A percentile compares a stretch with the other conserved stretches of the same genome.
Evolutionary conservation across 2,888 invertebrate genomes (phyloP).

Genomic region (Pollenia griseotomentosa): DNA sequence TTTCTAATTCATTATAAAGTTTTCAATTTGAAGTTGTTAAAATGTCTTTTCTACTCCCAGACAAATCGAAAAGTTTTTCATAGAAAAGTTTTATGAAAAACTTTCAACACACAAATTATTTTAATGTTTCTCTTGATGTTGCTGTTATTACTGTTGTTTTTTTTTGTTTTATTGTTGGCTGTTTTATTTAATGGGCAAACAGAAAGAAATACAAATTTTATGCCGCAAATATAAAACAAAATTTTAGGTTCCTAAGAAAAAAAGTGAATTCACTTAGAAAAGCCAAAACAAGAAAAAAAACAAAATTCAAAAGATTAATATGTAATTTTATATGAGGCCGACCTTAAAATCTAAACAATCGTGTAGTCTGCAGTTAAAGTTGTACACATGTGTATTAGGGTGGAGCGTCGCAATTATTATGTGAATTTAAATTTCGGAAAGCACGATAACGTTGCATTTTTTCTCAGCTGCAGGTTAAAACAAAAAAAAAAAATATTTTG

Average conservation of each 20-base stretch:
- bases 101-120: conserved; percentile 21
- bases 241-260: not conserved
- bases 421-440: too few species aligned
- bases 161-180: not conserved
- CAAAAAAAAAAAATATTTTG: too few species aligned
- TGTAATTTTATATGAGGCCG: not conserved
- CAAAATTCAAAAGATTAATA: conserved; percentile 14
- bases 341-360: conserved; percentile 4
- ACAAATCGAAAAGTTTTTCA: not conserved
- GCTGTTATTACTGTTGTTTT: not conserved
- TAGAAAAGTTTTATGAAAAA: not conserved
- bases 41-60: not conserved
- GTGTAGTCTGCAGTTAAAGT: not conserved
- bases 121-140: conserved; percentile 30
- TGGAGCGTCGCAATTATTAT: not conserved
- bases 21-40: not conserved
- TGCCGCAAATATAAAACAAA: not conserved
- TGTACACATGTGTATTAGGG: not conserved
- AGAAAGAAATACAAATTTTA: not conserved
- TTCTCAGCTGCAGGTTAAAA: too few species aligned
- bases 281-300: conserved; percentile 4
- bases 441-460: too few species aligned
- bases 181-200: not conserved
- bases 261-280: not conserved
- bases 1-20: not conserved